Conservation (phyloP, 2,113 vertebrate genomes). For the Crotalus helleri region DNA sequence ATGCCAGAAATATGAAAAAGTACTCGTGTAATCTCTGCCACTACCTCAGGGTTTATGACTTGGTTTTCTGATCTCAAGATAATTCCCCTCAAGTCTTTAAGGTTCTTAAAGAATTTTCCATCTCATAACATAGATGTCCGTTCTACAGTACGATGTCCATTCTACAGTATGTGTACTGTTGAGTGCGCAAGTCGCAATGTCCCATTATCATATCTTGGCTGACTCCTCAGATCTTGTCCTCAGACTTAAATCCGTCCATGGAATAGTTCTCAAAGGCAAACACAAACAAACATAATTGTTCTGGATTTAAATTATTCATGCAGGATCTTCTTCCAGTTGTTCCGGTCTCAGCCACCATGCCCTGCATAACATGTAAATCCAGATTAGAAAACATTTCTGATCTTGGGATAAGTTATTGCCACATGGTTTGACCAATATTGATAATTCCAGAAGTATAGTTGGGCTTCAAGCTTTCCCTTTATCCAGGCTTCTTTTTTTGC, state of each 20-base stretch:
- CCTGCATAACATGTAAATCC: neutral
- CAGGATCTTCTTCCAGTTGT: neutral
- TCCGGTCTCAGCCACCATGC: neutral
- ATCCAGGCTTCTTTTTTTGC: neutral
- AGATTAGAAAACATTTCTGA: neutral
- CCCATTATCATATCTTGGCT: neutral
- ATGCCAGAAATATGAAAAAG: neutral
- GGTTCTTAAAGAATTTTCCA: neutral
- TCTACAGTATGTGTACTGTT: neutral
- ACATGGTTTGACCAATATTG: neutral
- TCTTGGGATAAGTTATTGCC: neutral
- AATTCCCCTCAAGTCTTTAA: conserved; percentile 3
- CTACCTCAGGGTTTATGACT: neutral
- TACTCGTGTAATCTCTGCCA: no score
- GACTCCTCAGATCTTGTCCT: neutral
- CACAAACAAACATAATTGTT: neutral
- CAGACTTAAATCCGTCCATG: neutral
- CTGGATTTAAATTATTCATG: neutral
- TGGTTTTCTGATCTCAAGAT: neutral
- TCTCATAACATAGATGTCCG: neutral
- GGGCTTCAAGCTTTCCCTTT: neutral
- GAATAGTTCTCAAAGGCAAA: neutral
- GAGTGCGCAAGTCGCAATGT: neutral
- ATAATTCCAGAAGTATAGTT: neutral
- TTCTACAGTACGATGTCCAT: neutral